Evolutionary conservation across 2,797 vertebrate species (phyloP).

Genomic region (Arctocebus calabarensis): DNA sequence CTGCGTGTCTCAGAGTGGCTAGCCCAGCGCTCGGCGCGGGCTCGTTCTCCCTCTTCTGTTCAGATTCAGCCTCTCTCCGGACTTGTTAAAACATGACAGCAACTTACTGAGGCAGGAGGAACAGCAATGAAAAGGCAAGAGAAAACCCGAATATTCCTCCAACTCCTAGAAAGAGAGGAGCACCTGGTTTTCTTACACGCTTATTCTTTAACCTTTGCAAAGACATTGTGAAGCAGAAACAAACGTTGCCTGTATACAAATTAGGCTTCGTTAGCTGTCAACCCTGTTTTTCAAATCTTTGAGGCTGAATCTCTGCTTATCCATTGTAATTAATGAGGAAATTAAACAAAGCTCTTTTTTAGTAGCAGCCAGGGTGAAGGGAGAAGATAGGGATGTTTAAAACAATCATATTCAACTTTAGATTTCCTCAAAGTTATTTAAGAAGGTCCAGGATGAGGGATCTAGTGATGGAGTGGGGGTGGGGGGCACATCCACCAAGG

Average conservation of each 20-base stretch:
- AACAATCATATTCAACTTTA: background rate
- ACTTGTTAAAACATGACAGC: slow-evolving; percentile 78
- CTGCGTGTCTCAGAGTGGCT: background rate
- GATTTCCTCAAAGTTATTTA: slow-evolving; percentile 65
- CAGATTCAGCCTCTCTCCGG: slow-evolving; percentile 52
- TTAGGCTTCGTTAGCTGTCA: slow-evolving; percentile 60
- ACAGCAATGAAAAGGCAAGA: slow-evolving; percentile 58
- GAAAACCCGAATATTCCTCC: background rate
- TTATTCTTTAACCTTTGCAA: background rate
- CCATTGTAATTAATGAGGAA: slow-evolving; percentile 65
- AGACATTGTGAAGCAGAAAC: background rate
- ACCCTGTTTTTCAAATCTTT: slow-evolving; percentile 9
- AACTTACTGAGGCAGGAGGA: slow-evolving; percentile 50
- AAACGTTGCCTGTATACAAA: background rate
- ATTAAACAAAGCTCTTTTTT: slow-evolving; percentile 52
- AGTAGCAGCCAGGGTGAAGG: background rate
- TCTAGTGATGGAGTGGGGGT: background rate
- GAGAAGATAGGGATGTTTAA: background rate
- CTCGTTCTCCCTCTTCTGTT: slow-evolving; percentile 77
- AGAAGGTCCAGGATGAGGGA: background rate
- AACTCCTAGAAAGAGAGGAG: background rate
- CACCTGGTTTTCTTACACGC: background rate
- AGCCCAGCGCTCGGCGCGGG: background rate
- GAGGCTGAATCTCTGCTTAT: slow-evolving; percentile 20
- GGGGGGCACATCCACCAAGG: background rate